These are phyloP conservation scores for Cremastinae sp. DNA, from an alignment of 2,888 invertebrate genomes.

Conservation along the genomic window DNA sequence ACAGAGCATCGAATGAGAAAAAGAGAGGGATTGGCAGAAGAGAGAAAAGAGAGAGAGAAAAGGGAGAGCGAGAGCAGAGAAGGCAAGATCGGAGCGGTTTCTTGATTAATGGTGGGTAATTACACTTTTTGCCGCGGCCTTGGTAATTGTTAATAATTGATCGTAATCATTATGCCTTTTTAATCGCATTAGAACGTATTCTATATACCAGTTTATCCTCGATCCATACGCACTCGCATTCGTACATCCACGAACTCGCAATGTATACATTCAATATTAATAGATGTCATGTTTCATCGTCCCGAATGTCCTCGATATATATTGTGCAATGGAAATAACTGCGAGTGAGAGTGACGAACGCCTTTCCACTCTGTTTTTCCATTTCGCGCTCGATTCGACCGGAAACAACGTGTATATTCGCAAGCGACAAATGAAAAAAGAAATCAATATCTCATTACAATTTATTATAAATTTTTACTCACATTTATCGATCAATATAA, in stretches of 20 bases:
- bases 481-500: no score
- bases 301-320: not conserved
- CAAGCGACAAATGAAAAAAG: not conserved
- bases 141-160: conserved; percentile 79
- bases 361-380: not conserved
- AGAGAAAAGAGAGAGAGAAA: conserved; percentile 34
- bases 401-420: not conserved
- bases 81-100: conserved; percentile 50
- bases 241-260: not conserved
- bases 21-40: not conserved
- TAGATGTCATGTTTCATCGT: conserved; percentile 2
- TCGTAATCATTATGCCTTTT: conserved; percentile 77
- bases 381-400: no score
- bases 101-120: conserved; percentile 78
- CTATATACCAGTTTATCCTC: conserved; percentile 43
- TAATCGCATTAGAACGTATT: conserved; percentile 73
- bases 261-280: conserved; percentile 2
- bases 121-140: conserved; percentile 74
- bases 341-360: no score
- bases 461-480: no score
- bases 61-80: conserved; percentile 57
- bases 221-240: conserved; percentile 52
- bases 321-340: not conserved
- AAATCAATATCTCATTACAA: not conserved
- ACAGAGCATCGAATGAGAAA: no score